Conservation (phyloP, 2,797 vertebrate genomes). For the Xerus rutilus region DNA sequence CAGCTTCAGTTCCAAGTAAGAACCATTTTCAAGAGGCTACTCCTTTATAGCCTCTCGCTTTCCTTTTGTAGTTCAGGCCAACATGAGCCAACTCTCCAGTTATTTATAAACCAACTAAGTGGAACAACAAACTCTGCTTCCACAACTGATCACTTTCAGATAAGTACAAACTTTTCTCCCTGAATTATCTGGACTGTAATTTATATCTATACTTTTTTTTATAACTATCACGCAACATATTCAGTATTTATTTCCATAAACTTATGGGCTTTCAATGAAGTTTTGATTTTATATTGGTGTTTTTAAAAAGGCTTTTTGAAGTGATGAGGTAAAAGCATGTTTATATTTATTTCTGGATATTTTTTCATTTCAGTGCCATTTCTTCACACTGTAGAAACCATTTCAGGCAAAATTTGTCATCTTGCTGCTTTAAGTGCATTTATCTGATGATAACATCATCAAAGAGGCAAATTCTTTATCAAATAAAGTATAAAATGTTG, state of each 20-base stretch:
- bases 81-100: background rate
- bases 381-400: conserved; percentile 22
- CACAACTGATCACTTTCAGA: background rate
- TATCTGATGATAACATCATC: background rate
- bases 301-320: background rate
- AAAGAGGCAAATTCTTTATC: conserved; percentile 21
- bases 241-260: background rate
- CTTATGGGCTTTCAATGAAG: background rate
- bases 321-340: background rate
- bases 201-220: background rate
- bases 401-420: background rate
- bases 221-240: background rate
- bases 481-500: conserved; percentile 34
- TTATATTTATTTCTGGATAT: background rate
- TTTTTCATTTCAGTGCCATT: background rate
- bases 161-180: background rate
- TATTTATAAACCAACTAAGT: background rate
- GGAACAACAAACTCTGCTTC: background rate
- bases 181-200: background rate
- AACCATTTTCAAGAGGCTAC: background rate
- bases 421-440: background rate
- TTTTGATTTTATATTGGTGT: conserved; percentile 33
- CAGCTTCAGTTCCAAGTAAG: background rate
- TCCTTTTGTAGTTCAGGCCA: background rate
- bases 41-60: background rate